Percentiles rank a stretch among this genome's conserved stretches.
phyloP scores from a whole-genome alignment of 2,797 vertebrate species.

The Helostoma temminkii region DNA sequence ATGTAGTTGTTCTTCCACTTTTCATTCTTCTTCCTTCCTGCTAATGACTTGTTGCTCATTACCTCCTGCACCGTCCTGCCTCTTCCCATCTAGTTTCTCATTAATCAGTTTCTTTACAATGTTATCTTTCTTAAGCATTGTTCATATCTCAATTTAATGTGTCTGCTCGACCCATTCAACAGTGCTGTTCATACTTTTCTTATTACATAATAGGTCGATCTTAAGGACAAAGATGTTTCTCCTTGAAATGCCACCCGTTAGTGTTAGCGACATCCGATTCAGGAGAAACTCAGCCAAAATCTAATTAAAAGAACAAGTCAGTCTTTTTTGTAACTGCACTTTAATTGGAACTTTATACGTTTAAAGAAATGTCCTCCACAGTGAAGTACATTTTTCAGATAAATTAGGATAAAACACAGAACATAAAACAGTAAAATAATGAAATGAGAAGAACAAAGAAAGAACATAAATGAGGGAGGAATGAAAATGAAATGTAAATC shows the following conservation, averaged over 20 bases:
- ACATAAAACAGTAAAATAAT: too few species aligned
- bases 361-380: slow-evolving; percentile 10
- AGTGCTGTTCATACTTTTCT: neutral
- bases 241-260: neutral
- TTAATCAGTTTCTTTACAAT: slow-evolving; percentile 34
- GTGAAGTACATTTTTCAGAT: slow-evolving; percentile 16
- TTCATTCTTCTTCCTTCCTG: slow-evolving; percentile 4
- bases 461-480: slow-evolving; percentile 21
- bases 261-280: neutral
- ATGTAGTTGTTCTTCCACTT: neutral
- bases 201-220: neutral
- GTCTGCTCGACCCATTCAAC: neutral
- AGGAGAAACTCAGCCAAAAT: neutral
- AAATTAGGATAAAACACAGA: slow-evolving; percentile 46
- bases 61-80: slow-evolving; percentile 26
- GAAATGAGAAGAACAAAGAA: slow-evolving; percentile 18
- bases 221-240: neutral
- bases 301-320: neutral
- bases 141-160: slow-evolving; percentile 10
- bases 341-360: slow-evolving; percentile 30
- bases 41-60: slow-evolving; percentile 31
- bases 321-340: slow-evolving; percentile 8
- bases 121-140: slow-evolving; percentile 13
- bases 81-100: slow-evolving; percentile 22
- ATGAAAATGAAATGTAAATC: slow-evolving; percentile 16